Evolutionary conservation across 2,797 vertebrate species (phyloP).

Genomic region (Alauda arvensis): DNA sequence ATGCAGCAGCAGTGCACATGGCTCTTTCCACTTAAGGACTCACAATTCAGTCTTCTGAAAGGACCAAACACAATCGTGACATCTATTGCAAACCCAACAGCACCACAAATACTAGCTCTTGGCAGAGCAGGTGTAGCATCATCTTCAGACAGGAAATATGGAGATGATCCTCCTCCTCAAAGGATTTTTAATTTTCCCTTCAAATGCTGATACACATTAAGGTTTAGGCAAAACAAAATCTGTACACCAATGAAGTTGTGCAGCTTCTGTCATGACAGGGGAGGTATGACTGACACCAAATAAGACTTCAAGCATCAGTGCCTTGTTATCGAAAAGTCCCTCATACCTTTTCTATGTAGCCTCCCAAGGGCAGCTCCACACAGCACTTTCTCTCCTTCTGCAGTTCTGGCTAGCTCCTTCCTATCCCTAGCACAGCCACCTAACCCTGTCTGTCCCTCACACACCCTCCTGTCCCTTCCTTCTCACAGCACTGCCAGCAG

Average conservation of each 20-base stretch:
- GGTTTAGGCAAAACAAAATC: not conserved
- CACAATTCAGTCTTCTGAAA: not conserved
- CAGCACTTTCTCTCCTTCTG: too few relatives aligned
- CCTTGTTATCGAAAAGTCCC: too few relatives aligned
- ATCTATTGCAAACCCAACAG: not conserved
- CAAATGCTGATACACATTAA: not conserved
- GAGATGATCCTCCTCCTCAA: not conserved
- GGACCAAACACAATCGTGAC: not conserved
- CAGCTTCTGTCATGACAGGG: not conserved
- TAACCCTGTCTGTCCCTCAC: too few relatives aligned
- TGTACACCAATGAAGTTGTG: not conserved
- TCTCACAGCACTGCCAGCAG: too few relatives aligned
- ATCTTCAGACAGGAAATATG: not conserved
- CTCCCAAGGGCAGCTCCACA: too few relatives aligned
- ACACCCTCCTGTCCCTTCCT: too few relatives aligned
- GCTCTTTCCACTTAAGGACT: not conserved
- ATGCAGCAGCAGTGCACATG: not conserved
- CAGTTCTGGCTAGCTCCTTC: too few relatives aligned
- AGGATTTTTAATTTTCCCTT: not conserved
- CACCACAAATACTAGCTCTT: not conserved
- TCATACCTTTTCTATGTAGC: too few relatives aligned
- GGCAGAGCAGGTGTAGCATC: not conserved
- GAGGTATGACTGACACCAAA: too few relatives aligned
- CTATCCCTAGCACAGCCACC: too few relatives aligned
- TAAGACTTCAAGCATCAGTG: too few relatives aligned